A percentile compares a stretch with the other conserved stretches of the same genome.
These are phyloP conservation scores for Bombylius discolor DNA, from an alignment of 2,888 invertebrate genomes.

Conservation along the genomic window DNA sequence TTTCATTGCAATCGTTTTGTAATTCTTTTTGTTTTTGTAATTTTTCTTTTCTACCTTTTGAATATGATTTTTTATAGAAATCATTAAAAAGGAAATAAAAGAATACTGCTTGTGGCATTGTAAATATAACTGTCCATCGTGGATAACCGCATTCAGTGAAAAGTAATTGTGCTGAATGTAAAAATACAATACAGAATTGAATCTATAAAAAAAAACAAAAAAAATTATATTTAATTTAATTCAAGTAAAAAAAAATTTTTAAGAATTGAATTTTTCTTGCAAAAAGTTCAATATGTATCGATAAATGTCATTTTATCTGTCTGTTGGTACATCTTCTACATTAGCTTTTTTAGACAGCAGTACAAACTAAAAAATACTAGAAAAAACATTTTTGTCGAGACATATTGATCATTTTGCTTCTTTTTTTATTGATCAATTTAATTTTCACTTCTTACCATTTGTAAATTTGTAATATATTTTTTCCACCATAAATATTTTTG, in stretches of 20 bases:
- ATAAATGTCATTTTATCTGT: too few species aligned
- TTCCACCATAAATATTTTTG: conserved; percentile 91
- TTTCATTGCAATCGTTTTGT: conserved; percentile 23
- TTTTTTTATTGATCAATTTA: background rate
- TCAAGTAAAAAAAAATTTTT: conserved; percentile 1
- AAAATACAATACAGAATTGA: conserved; percentile 79
- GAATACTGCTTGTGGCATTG: conserved; percentile 79
- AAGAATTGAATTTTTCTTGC: background rate
- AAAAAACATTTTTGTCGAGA: too few species aligned
- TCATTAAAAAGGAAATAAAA: conserved; percentile 86
- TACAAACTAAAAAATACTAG: too few species aligned
- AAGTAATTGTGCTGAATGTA: conserved; percentile 73
- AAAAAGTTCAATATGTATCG: too few species aligned
- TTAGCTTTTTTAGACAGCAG: background rate
- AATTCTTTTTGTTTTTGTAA: conserved; percentile 13
- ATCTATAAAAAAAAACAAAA: conserved; percentile 43
- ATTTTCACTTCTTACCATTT: conserved; percentile 52
- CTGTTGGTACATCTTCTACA: too few species aligned
- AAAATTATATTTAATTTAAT: conserved; percentile 7
- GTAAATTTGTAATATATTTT: conserved; percentile 77
- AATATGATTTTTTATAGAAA: conserved; percentile 74
- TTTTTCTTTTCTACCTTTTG: conserved; percentile 19
- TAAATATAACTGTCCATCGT: conserved; percentile 66
- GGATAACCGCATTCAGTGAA: conserved; percentile 85
- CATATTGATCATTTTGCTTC: conserved; percentile 13